phyloP scores from a whole-genome alignment of 2,113 vertebrate genomes.

The Mixornis gularis region DNA sequence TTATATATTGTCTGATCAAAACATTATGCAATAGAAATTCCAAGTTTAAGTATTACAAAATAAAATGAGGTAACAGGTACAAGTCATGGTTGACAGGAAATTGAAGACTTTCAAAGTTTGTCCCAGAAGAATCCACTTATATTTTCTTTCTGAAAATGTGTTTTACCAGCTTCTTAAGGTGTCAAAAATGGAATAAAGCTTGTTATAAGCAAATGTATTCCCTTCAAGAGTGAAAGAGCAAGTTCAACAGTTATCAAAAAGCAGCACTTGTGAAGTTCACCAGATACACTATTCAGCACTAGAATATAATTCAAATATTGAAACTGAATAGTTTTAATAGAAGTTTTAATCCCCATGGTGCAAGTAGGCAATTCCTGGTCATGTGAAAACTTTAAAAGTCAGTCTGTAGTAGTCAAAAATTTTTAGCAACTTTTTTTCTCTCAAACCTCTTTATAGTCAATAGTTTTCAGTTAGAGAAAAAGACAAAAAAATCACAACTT shows the following conservation, averaged over 20 bases:
- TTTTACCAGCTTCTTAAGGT: not conserved
- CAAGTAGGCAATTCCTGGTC: not conserved
- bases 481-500: not conserved
- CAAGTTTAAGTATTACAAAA: not conserved
- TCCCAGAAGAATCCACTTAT: constrained; percentile 15
- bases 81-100: not conserved
- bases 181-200: not conserved
- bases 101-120: not conserved
- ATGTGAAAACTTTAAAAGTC: not conserved
- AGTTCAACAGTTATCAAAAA: not conserved
- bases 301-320: not conserved
- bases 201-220: not conserved
- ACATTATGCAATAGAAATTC: constrained; percentile 2
- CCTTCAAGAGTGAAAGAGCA: not conserved
- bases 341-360: not conserved
- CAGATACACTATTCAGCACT: not conserved
- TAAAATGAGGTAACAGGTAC: not conserved
- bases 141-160: not conserved
- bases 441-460: not conserved
- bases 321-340: not conserved
- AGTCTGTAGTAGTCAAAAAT: not conserved
- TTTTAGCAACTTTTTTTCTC: not conserved
- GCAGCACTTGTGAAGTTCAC: not conserved
- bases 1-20: constrained; percentile 26
- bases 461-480: not conserved